Base-by-base conservation (phyloP, 2,888 invertebrate species). In the Cryptocheilus praepositus region DNA sequence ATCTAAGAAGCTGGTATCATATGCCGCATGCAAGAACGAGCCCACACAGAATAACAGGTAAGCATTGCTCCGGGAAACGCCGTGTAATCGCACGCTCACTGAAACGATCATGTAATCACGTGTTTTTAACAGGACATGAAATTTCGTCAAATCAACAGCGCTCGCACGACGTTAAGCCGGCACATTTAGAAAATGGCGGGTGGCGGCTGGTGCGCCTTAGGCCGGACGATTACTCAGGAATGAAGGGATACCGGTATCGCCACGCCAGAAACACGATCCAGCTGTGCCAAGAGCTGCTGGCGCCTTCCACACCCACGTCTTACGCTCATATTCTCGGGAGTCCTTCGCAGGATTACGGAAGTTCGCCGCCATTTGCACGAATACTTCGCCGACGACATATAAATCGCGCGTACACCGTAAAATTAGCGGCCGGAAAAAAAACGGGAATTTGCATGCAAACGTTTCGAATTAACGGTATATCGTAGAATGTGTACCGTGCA, bases 221-320 rank as follows among this genome's bases (percentile, higher is more conserved):
- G 85, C 83, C 80, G 77, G 82, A 79, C 86, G 86, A 88, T 88
- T 88, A 88, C 86, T 83, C 81, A 86, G 88, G 88, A 88, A 88
- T 88, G 88, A 88, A 84, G 86, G 85, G 84, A 86, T 86, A 86
- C 87, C 86, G 85, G 86, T 86, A 87, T 86, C 82, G 84, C 84
- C 83, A 74, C 69, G 65, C 74, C 67, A 73, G 79, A 73, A 81
- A 79, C 81, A 73, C 80, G 79, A 73, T 69, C 81, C 79, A 79
- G 82, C 81, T 81, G 80, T 80, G 75, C 67, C 62, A 58, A 77
- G 72, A 79, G 77, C 74, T 81, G 78, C 79, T 77, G 80, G 76
- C 82, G 81, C 77, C 75, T 80, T 74, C 74, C 74, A 71, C 81
- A 81, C 78, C 81, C 80, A 81, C 77, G 74, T 74, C 71, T 53